Evolutionary conservation across 2,888 invertebrate genomes (phyloP), one percentile per base, ranked within the genome.

Genomic region (Rhamnusium bicolor): DNA sequence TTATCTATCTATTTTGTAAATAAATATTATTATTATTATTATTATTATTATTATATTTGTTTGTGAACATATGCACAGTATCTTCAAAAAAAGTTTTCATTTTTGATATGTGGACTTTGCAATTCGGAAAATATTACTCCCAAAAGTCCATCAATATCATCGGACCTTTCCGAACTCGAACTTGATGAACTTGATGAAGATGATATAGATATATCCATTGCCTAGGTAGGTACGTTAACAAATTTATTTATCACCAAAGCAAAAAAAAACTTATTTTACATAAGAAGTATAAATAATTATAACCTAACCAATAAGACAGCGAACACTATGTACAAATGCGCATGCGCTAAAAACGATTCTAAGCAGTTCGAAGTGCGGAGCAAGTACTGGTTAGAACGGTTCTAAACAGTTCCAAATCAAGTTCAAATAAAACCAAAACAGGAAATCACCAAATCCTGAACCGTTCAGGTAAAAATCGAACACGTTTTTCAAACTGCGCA

Each of bases 381-480:
- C 18, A 49, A 18, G 18, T 18, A 49, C 16, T 49, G 18, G 2
- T 49, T 49, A 16, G 49, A 4, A 49, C 16, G 49, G 18, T 49
- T 49, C 18, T 49, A 18, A 49, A 49, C 16, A 18, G 16, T 49
- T 49, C 49, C 18, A 18, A 49, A 16, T 49, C 14, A 49, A 49
- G 49, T 49, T 49, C 49, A 49, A 14, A 49, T 49, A 49, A 49
- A 49, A 49, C 6, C 49, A 49, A 49, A 49, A 49, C 49, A 49
- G 4, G 18, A 18, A 49, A 49, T 18, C 18, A 49, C 16, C 16
- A 16, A 49, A 49, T 49, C 18, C 18, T 10, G 49, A 49, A 49
- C 16, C 49, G 49, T 49, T 49, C 49, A 8, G 18, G 18, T 16
- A 49, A 49, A 49, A 14, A 0, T 49, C 49, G 18, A 49, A 49